Evolutionary conservation across 2,797 vertebrate genomes (phyloP).

Genomic region (Danio jaintianensis): DNA sequence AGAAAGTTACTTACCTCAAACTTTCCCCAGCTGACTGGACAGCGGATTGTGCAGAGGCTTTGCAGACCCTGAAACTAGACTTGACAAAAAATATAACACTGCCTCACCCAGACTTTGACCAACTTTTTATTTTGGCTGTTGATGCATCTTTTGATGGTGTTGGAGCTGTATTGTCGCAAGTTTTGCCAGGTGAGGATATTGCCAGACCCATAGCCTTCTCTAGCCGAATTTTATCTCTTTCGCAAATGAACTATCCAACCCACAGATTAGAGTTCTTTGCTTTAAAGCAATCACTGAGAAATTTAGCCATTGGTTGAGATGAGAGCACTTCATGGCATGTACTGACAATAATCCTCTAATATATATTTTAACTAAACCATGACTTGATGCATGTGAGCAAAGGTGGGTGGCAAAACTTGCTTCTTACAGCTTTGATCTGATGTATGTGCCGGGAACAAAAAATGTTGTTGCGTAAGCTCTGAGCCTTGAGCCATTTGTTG

Average conservation of each 20-base stretch:
- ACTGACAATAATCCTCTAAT: too few species aligned
- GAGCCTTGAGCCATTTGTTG: constrained; percentile 21
- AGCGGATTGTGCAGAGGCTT: neutral
- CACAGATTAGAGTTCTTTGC: constrained; percentile 18
- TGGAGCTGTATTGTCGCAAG: constrained; percentile 20
- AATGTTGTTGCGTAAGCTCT: constrained; percentile 18
- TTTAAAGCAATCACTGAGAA: constrained; percentile 25
- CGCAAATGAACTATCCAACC: constrained; percentile 38
- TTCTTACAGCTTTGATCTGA: constrained; percentile 17
- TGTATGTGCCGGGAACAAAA: constrained; percentile 11
- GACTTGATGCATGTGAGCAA: constrained; percentile 27
- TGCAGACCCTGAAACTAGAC: neutral
- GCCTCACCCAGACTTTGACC: neutral
- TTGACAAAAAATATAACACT: neutral
- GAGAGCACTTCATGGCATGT: constrained; percentile 7
- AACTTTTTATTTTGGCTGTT: constrained; percentile 13
- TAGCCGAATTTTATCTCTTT: constrained; percentile 29
- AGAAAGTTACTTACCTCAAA: neutral
- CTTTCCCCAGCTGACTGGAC: neutral
- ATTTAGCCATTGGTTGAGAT: constrained; percentile 27
- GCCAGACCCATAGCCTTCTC: constrained; percentile 16
- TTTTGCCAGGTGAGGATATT: constrained; percentile 3
- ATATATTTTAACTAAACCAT: constrained; percentile 22
- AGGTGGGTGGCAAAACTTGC: constrained; percentile 12
- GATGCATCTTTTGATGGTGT: constrained; percentile 41